Evolutionary conservation across 2,888 invertebrate genomes (phyloP).

Genomic region (Mythimna pallens): DNA sequence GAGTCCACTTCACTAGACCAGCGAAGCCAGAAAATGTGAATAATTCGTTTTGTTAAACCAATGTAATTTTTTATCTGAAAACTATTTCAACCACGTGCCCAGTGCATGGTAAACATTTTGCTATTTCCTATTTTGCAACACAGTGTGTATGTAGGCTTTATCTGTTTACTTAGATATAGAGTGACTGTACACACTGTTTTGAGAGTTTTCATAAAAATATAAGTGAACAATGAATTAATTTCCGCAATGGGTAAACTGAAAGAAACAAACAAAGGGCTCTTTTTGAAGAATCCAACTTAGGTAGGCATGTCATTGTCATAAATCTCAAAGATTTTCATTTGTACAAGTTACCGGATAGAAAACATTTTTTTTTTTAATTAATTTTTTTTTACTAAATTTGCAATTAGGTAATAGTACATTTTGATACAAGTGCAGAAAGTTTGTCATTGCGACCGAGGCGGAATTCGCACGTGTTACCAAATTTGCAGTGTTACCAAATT

Average conservation of each 20-base stretch:
- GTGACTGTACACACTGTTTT: conserved; percentile 25
- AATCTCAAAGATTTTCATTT: no score
- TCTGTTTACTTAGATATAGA: not conserved
- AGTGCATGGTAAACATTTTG: conserved; percentile 14
- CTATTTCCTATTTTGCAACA: conserved; percentile 5
- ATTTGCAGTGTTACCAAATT: no score
- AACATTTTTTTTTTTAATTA: no score
- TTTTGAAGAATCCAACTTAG: not conserved
- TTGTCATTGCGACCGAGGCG: no score
- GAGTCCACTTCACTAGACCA: no score
- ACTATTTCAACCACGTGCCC: not conserved
- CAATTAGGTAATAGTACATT: no score
- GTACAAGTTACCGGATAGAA: no score
- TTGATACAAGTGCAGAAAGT: no score
- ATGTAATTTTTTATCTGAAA: not conserved
- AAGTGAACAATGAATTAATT: not conserved
- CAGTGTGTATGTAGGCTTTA: conserved; percentile 4
- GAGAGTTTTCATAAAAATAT: conserved; percentile 11
- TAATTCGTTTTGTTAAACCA: not conserved
- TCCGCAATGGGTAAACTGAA: conserved; percentile 5
- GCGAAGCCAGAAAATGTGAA: not conserved
- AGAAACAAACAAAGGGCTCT: not conserved
- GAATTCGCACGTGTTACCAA: no score
- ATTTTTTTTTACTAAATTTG: no score
- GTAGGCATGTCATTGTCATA: no score